Evolutionary conservation across 2,113 vertebrate genomes (phyloP).

Genomic region (Tyrannus savana): DNA sequence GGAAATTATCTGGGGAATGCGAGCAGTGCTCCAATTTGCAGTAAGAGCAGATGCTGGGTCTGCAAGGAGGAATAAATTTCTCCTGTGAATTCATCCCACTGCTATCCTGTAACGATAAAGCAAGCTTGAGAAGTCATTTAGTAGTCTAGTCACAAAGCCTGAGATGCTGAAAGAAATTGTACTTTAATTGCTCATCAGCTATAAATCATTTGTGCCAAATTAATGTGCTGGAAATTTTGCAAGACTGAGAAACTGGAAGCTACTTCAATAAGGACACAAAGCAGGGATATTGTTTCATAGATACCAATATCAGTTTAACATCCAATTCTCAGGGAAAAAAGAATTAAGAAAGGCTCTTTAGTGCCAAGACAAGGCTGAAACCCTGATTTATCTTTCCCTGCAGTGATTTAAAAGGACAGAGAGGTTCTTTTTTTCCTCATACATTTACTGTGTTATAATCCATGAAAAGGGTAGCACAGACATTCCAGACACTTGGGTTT

Average conservation of each 20-base stretch:
- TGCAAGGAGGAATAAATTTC: constrained; percentile 8
- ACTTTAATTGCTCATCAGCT: constrained; percentile 44
- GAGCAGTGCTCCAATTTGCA: not conserved
- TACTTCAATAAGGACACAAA: not conserved
- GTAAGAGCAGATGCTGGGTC: not conserved
- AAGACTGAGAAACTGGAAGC: constrained; percentile 11
- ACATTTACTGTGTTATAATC: not conserved
- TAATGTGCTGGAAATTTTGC: constrained; percentile 27
- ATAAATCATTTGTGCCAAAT: constrained; percentile 41
- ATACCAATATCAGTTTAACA: not conserved
- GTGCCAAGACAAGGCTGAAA: not conserved
- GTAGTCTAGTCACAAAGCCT: constrained; percentile 12
- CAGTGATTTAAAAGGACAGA: not conserved
- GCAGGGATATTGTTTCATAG: not conserved
- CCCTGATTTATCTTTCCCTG: not conserved
- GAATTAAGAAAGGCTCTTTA: not conserved
- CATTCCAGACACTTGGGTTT: not conserved
- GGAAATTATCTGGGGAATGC: not conserved
- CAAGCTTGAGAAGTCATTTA: not conserved
- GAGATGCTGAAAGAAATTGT: constrained; percentile 6
- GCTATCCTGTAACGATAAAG: not conserved
- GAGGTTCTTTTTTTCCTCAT: not conserved
- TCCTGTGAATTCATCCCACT: not conserved
- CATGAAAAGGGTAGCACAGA: not conserved
- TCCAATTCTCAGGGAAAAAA: not conserved